Evolutionary conservation across 2,113 vertebrate genomes (phyloP).

Genomic region (Oceanodroma tethys): DNA sequence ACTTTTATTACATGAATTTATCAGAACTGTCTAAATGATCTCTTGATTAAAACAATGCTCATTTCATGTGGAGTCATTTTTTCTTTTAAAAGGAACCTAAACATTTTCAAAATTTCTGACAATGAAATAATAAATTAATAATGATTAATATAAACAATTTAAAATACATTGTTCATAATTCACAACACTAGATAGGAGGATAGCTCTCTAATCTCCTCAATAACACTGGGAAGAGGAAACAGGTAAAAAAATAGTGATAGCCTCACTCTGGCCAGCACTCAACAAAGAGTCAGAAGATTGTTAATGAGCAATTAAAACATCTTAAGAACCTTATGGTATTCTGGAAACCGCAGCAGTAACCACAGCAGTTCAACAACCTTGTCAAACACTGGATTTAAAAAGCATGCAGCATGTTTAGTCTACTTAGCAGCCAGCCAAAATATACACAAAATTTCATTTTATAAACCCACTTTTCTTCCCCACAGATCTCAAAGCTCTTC

Average conservation of each 20-base stretch:
- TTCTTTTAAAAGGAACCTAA: not conserved
- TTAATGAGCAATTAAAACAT: not conserved
- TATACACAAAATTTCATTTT: not conserved
- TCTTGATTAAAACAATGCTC: not conserved
- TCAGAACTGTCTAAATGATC: not conserved
- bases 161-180: not conserved
- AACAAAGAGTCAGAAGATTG: not conserved
- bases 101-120: not conserved
- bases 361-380: not conserved
- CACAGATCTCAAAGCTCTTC: not conserved
- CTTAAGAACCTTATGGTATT: not conserved
- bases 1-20: not conserved
- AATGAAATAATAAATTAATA: not conserved
- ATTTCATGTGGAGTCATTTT: not conserved
- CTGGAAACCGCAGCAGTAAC: not conserved
- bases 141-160: not conserved
- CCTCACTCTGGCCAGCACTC: not conserved
- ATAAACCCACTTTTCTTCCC: not conserved
- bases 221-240: not conserved
- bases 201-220: not conserved
- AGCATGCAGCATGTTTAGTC: constrained; percentile 38
- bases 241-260: not conserved
- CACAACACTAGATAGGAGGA: not conserved
- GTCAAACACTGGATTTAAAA: constrained; percentile 36
- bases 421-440: constrained; percentile 31